These are phyloP conservation scores for Falco cherrug DNA, from an alignment of 2,797 vertebrate genomes.

Conservation along the genomic window DNA sequence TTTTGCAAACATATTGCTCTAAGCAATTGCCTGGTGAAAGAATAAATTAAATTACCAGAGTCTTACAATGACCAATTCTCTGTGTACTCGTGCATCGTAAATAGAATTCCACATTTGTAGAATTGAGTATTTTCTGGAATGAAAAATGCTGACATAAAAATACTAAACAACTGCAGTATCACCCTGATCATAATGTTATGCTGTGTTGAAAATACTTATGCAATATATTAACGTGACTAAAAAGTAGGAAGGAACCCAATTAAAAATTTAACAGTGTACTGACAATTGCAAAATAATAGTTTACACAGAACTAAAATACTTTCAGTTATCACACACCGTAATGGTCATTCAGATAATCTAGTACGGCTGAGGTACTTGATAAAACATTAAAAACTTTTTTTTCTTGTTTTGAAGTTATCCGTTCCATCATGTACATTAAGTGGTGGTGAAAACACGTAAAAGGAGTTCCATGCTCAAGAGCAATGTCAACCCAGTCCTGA, in stretches of 20 bases:
- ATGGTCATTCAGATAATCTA: conserved; percentile 89
- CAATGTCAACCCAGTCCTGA: conserved; percentile 95
- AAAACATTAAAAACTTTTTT: conserved; percentile 92
- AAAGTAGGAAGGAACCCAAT: not conserved
- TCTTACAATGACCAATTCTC: not conserved
- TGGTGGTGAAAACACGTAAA: conserved; percentile 97
- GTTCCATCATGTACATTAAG: conserved; percentile 98
- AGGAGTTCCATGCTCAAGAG: conserved; percentile 90
- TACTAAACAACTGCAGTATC: conserved; percentile 32
- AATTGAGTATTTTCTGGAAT: conserved; percentile 15
- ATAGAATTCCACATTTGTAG: not conserved
- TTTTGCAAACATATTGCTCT: conserved; percentile 15
- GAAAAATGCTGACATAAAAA: conserved; percentile 55
- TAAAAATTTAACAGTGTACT: not conserved
- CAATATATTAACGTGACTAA: not conserved
- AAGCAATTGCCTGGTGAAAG: not conserved
- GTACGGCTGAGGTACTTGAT: conserved; percentile 91
- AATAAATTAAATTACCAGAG: not conserved
- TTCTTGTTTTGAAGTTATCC: conserved; percentile 92
- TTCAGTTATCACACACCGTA: conserved; percentile 78
- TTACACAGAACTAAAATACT: not conserved
- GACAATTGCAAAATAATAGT: not conserved
- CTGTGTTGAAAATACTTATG: not conserved
- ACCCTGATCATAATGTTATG: not conserved
- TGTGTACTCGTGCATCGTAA: not conserved